Evolutionary conservation across 2,888 invertebrate species (phyloP), one percentile per base, ranked within the genome.

Genomic region (Lobophora halterata): DNA sequence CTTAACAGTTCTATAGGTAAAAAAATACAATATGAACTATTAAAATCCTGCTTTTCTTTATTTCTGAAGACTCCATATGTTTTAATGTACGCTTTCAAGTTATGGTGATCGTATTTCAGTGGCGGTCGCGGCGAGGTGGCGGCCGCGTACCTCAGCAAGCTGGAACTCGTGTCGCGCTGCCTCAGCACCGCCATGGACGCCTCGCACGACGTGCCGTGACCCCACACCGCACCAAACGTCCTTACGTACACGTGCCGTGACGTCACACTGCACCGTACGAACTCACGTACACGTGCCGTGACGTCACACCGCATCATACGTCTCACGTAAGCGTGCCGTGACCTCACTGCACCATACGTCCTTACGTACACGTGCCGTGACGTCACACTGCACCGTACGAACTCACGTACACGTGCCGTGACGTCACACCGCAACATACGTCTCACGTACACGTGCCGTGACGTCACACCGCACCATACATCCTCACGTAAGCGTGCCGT

Each of bases 331-430:
- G 10, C 23, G 16, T 21, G n/a, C n/a, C 21, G 5, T 9, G 7
- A 1, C 16, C 7, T 10, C 9, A 6, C 6, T 6, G 4, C 13
- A 10, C 13, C 6, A 3, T n/a, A 2, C 9, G 2, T 3, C 9
- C 6, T 5, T 1, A 3, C 9, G 6, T 10, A 6, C n/a, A n/a
- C n/a, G n/a, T n/a, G n/a, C n/a, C n/a, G n/a, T n/a, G n/a, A n/a
- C n/a, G n/a, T n/a, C n/a, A n/a, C n/a, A n/a, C n/a, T n/a, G n/a
- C n/a, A n/a, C n/a, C n/a, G n/a, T n/a, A n/a, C n/a, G n/a, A n/a
- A n/a, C n/a, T n/a, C n/a, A n/a, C n/a, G n/a, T n/a, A n/a, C n/a
- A 71, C 62, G 63, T 57, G 59, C 74, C 78, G 10, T 74, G 78
- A 73, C 54, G 24, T 10, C 38, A 24, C 29, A 11, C 16, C 30